Base-by-base conservation (phyloP, 2,888 invertebrate species). In the Gortyna flavago region DNA sequence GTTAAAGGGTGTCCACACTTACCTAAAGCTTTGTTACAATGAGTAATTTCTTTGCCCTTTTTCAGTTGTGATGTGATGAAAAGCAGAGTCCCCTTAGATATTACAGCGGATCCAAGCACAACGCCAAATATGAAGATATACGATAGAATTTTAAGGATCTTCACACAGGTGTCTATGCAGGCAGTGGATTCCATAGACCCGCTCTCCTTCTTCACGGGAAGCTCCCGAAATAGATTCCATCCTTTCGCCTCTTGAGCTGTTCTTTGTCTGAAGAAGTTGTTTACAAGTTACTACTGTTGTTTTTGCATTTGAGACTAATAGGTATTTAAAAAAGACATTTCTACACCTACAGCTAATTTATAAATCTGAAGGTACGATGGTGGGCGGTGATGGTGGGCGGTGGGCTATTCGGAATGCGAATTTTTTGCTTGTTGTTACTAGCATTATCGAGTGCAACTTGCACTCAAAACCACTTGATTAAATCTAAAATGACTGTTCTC, bases 191-290 rank as follows among this genome's bases (percentile, higher is more conserved):
- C 97, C 95, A 97, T 97, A 1, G 98, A 98, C 62, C 98, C 98
- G 59, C 97, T 97, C 82, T 97, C 97, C 81, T 97, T 97, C 91
- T 97, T 97, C 72, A 97, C 97, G 1, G 98, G 98, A 18, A 98
- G 97, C 88, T 98, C 97, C 89, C 98, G 97, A 93, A 99, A 99
- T 25, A 98, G 97, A 91, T 99, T 98, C 99, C 99, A 99, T 95
- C 97, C 96, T 91, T 97, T 97, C 13, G 96, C 93, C 88, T 97
- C 97, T 95, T 97, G 95, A 57, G 96, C 94, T 85, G 97, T 96
- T 84, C 97, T 93, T 90, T 97, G 96, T 80, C 97, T 97, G 91
- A 62, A 89, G 89, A 71, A 73, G 67, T 78, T 29, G 16, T 29
- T 73, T 48, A 8, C 4, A 11, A 59, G 1, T 66, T 66, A 71